Evolutionary conservation across 2,888 invertebrate species (phyloP).

Genomic region (Brachynemurus nebulosus): DNA sequence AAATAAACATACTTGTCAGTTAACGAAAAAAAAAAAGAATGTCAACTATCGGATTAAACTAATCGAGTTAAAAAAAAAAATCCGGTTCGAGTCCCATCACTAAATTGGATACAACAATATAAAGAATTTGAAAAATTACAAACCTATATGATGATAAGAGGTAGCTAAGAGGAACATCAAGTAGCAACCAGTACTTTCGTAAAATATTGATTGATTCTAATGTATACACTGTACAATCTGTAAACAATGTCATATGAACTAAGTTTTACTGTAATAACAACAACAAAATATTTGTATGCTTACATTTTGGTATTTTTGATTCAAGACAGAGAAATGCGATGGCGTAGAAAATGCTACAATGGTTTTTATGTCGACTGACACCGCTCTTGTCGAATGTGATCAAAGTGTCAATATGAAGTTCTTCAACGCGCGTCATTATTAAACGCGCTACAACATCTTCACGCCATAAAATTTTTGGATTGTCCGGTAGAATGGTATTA

Average conservation of each 20-base stretch:
- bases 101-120: too few relatives aligned
- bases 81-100: too few relatives aligned
- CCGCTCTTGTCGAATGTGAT: slow-evolving; percentile 92
- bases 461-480: slow-evolving; percentile 65
- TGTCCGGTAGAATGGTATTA: slow-evolving; percentile 62
- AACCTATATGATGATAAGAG: slow-evolving; percentile 65
- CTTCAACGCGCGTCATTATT: slow-evolving; percentile 52
- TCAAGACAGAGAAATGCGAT: slow-evolving; percentile 65
- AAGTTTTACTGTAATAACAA: too few relatives aligned
- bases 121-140: too few relatives aligned
- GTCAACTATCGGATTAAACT: too few relatives aligned
- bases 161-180: slow-evolving; percentile 74
- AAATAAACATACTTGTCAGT: too few relatives aligned
- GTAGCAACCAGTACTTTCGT: slow-evolving; percentile 70
- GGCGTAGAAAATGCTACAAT: slow-evolving; percentile 72
- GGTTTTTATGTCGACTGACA: slow-evolving; percentile 86
- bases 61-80: too few relatives aligned
- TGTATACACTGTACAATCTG: slow-evolving; percentile 71
- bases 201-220: slow-evolving; percentile 74
- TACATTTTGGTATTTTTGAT: slow-evolving; percentile 57
- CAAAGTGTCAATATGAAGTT: slow-evolving; percentile 64
- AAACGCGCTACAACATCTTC: slow-evolving; percentile 45
- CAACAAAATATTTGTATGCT: slow-evolving; percentile 28
- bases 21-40: too few relatives aligned
- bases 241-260: too few relatives aligned